Percentiles rank a stretch among this genome's conserved stretches.
phyloP scores from a whole-genome alignment of 2,888 invertebrate species.

The Lasioglossum figueresi region DNA sequence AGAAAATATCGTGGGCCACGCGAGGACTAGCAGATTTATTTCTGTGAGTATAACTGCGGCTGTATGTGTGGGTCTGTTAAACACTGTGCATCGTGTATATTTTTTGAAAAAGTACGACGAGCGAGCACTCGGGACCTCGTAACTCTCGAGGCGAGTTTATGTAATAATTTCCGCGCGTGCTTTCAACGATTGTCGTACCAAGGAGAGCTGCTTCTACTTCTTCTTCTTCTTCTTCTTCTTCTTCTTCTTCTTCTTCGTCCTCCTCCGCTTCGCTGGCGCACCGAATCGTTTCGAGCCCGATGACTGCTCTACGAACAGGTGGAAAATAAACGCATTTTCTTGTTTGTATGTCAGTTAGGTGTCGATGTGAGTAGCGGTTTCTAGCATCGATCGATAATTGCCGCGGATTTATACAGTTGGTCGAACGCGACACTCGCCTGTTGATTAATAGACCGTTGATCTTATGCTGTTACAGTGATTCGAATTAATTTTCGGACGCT shows the following conservation, averaged over 20 bases:
- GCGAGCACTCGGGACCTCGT: slow-evolving; percentile 16
- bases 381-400: slow-evolving; percentile 50
- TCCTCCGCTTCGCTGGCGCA: neutral
- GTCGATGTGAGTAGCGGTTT: slow-evolving; percentile 42
- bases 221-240: too few species aligned
- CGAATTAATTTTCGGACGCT: too few species aligned
- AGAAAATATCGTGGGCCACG: slow-evolving; percentile 56
- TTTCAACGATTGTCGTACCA: slow-evolving; percentile 25
- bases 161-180: slow-evolving; percentile 26
- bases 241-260: neutral
- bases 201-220: neutral
- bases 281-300: neutral
- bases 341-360: slow-evolving; percentile 15
- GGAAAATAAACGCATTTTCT: slow-evolving; percentile 13
- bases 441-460: neutral
- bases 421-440: neutral
- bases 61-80: slow-evolving; percentile 36
- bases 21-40: slow-evolving; percentile 53
- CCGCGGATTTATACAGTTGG: neutral
- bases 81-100: slow-evolving; percentile 35
- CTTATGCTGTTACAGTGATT: neutral
- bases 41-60: slow-evolving; percentile 47
- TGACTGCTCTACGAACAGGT: slow-evolving; percentile 20
- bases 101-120: slow-evolving; percentile 17
- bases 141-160: slow-evolving; percentile 21